Base-by-base conservation (phyloP, 2,888 invertebrate species). In the Epirrita christyi region DNA sequence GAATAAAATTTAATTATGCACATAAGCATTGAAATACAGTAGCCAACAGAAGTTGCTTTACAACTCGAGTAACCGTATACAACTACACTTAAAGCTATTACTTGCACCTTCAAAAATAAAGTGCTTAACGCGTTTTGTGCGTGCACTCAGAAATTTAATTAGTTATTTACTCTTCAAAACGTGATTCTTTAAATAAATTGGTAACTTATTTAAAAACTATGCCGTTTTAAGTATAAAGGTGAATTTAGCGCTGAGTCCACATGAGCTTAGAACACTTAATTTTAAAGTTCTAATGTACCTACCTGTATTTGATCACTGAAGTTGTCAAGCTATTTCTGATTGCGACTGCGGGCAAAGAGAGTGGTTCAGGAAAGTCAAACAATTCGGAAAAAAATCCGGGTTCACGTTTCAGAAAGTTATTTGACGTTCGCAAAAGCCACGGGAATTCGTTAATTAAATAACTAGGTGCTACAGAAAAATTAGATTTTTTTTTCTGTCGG, bases 401-500 rank as follows among this genome's bases (percentile, higher is more conserved):
- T 46, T 47, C 44, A 27, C 57, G 53, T 47, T 63, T 49, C 50
- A 43, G 46, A 59, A 61, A 65, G 65, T 63, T 67, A 60, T 67
- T 63, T 59, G 63, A 61, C 53, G 63, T 60, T 54, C 29, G 48
- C 55, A 55, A 58, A n/a, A 63, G 54, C 64, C 61, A 38, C 59
- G 45, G 63, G 63, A 57, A 67, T 65, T 60, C 60, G 60, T 65
- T 67, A 65, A 67, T 67, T 65, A 67, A 63, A 63, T 62, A 55
- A 53, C 62, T 49, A 57, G 49, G 53, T 56, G 55, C 28, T 21
- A 4, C 21, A 21, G 21, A 21, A 47, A 47, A 29, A 56, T 34
- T 48, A 21, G 38, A 53, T 41, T 11, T 47, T 55, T 53, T 57
- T 49, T 43, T 45, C 40, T 28, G 49, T 14, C 44, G 13, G 34